These are phyloP conservation scores for Eumerus sabulonum DNA, from an alignment of 2,888 invertebrate species.

Conservation along the genomic window DNA sequence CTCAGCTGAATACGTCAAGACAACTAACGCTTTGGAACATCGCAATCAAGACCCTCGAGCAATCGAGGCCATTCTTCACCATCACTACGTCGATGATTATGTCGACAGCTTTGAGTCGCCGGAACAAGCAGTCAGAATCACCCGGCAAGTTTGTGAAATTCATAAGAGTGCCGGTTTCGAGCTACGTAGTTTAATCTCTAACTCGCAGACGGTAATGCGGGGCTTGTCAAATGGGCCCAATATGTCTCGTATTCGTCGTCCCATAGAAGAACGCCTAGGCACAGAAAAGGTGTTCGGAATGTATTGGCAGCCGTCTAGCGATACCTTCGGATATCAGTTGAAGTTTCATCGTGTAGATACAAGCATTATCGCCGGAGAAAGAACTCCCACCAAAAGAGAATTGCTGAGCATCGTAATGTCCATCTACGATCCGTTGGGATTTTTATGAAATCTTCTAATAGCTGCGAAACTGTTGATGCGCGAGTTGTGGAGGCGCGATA, in stretches of 20 bases:
- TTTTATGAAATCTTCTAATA: background rate
- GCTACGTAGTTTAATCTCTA: background rate
- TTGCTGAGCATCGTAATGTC: slow-evolving; percentile 12
- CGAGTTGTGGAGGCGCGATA: slow-evolving; percentile 10
- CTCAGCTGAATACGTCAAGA: too few relatives aligned
- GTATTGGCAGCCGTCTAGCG: slow-evolving; percentile 55
- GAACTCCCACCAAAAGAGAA: slow-evolving; percentile 5
- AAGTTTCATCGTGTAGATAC: slow-evolving; percentile 30
- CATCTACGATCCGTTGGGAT: slow-evolving; percentile 21
- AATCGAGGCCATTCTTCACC: slow-evolving; percentile 29
- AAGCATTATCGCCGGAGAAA: slow-evolving; percentile 19
- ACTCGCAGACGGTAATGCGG: slow-evolving; percentile 4
- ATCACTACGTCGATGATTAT: slow-evolving; percentile 40
- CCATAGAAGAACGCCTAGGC: background rate
- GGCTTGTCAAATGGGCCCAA: too few relatives aligned
- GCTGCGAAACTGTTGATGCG: slow-evolving; percentile 16
- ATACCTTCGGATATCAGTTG: slow-evolving; percentile 44
- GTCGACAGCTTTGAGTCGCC: background rate
- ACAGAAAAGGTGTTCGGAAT: slow-evolving; percentile 62
- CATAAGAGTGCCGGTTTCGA: slow-evolving; percentile 18
- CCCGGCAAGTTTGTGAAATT: background rate
- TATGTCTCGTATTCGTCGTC: too few relatives aligned
- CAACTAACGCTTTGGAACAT: too few relatives aligned
- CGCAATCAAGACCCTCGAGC: slow-evolving; percentile 23
- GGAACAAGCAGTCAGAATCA: slow-evolving; percentile 1